Base-by-base conservation (phyloP, 2,797 vertebrate genomes). In the Momotus momota region DNA sequence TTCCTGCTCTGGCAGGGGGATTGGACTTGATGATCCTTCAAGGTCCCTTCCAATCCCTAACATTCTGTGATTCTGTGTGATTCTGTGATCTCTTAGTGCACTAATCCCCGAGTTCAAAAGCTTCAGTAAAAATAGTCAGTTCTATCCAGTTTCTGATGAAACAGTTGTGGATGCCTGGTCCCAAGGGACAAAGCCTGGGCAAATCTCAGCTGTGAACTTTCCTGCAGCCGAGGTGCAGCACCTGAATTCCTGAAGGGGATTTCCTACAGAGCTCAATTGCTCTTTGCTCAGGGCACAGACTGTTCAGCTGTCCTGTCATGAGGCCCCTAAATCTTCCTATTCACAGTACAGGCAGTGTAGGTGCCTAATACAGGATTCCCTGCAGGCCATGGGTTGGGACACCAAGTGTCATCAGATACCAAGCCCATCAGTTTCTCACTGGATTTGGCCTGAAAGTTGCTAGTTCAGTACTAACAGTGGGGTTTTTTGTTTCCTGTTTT, bases 401-500 rank as follows among this genome's bases (percentile, higher is more conserved):
- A 66, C 17, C 35, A 52, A 81, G 55, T 6, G 43, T 51, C 60
- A 12, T 0, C 35, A 35, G 35, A 35, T 35, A 35, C 35, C 35
- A 35, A 83, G 49, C 26, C 60, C 54, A 58, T 71, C 41, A 35
- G 27, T 22, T 23, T 88, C 46, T 40, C 31, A 3, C 45, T 67
- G 67, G 78, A 64, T 41, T 75, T 67, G 38, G 51, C 81, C 62
- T 80, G 81, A 12, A 93, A 88, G 27, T 41, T 81, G 15, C 70
- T 90, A 70, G 83, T 66, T 31, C 82, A 93, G 41, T n/a, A 64
- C 38, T 62, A 81, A 22, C 70, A 75, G 45, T 62, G 29, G 40
- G 67, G 77, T 72, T 74, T 87, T 94, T 96, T 92, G 43, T 73
- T 97, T 95, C 92, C 79, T 85, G 67, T 27, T 91, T 78, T 79